These are phyloP conservation scores for Pocillopora verrucosa DNA, from an alignment of 64 coral and sea anemone genomes.

Conservation along the genomic window DNA sequence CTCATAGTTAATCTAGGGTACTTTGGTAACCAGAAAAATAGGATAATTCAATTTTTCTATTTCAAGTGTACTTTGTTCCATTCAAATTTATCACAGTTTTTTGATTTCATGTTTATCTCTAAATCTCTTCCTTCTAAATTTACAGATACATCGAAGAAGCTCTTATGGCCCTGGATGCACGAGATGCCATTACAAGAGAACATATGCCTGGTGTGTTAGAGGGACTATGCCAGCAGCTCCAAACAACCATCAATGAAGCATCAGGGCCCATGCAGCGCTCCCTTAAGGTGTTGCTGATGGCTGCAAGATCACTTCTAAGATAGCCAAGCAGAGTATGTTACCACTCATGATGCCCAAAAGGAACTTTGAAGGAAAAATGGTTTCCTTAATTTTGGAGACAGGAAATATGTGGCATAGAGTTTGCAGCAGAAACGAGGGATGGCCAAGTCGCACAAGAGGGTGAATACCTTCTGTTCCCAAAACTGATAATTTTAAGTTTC, in stretches of 20 bases:
- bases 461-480: background rate
- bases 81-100: too few relatives aligned
- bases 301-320: slow-evolving; percentile 80
- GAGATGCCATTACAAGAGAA: slow-evolving; percentile 75
- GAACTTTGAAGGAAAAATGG: background rate
- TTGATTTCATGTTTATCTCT: too few relatives aligned
- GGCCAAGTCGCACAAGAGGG: background rate
- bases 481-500: background rate
- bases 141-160: slow-evolving; percentile 88
- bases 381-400: too few relatives aligned
- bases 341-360: too few relatives aligned
- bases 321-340: background rate
- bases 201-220: slow-evolving; percentile 75
- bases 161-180: slow-evolving; percentile 68
- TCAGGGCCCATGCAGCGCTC: slow-evolving; percentile 43
- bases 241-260: slow-evolving; percentile 22
- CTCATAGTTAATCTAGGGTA: too few relatives aligned
- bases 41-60: too few relatives aligned
- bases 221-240: slow-evolving; percentile 77
- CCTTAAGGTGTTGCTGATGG: slow-evolving; percentile 80
- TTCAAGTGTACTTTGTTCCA: too few relatives aligned
- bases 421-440: background rate
- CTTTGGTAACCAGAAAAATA: too few relatives aligned
- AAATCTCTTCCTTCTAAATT: background rate
- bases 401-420: background rate